A percentile compares a stretch with the other conserved stretches of the same genome.
These are phyloP conservation scores for Rhopalosiphum padi DNA, from an alignment of 1,140 invertebrate species.

Conservation along the genomic window DNA sequence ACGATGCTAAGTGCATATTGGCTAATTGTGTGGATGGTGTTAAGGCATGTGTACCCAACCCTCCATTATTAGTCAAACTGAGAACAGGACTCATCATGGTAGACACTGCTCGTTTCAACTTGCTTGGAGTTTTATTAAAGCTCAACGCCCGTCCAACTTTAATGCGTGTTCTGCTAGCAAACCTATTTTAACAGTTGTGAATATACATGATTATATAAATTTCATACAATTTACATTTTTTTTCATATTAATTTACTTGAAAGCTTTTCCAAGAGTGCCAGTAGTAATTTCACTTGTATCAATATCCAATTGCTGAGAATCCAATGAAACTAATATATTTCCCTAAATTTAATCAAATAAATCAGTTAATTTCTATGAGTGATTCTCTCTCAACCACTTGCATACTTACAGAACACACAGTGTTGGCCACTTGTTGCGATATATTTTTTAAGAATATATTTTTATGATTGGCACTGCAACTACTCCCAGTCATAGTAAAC, in stretches of 20 bases:
- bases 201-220: background rate
- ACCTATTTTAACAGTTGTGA: constrained; percentile 66
- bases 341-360: constrained; percentile 68
- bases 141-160: constrained; percentile 93
- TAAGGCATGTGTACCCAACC: constrained; percentile 68
- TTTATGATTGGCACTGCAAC: constrained; percentile 82
- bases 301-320: constrained; percentile 82
- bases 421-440: constrained; percentile 87
- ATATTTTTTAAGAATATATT: constrained; percentile 79
- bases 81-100: constrained; percentile 90
- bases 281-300: constrained; percentile 83
- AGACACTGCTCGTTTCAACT: constrained; percentile 90
- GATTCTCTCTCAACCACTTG: background rate
- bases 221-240: constrained; percentile 41
- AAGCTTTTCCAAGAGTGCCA: constrained; percentile 85
- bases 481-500: constrained; percentile 83
- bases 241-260: constrained; percentile 67
- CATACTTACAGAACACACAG: constrained; percentile 75
- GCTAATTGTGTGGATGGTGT: constrained; percentile 78
- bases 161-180: constrained; percentile 80
- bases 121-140: constrained; percentile 84
- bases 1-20: constrained; percentile 82
- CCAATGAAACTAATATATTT: constrained; percentile 76
- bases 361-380: background rate
- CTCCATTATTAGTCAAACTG: constrained; percentile 38